Evolutionary conservation across 2,797 vertebrate species (phyloP).

Genomic region (Sebastes oblongus): DNA sequence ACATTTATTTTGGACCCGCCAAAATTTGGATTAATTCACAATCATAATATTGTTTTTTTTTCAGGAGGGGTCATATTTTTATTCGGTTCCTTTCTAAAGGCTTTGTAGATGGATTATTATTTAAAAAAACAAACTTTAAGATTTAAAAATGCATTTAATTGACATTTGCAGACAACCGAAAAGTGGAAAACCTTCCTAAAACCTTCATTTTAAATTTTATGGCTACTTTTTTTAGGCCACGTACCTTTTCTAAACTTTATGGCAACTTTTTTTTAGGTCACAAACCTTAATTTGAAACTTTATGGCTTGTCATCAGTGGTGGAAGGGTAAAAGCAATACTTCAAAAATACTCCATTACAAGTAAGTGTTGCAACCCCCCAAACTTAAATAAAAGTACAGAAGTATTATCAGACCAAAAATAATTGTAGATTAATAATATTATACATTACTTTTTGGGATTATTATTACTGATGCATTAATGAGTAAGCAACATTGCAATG

Average conservation of each 20-base stretch:
- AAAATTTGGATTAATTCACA: too few species aligned
- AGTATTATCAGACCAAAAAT: too few species aligned
- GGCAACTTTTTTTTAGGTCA: background rate
- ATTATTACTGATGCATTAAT: background rate
- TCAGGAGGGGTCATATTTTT: too few species aligned
- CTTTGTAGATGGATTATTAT: too few species aligned
- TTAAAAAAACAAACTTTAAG: too few species aligned
- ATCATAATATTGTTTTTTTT: too few species aligned
- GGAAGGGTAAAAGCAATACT: background rate
- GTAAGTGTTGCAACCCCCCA: too few species aligned
- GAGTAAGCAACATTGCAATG: background rate
- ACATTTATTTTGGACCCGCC: too few species aligned
- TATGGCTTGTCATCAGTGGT: background rate
- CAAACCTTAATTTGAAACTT: background rate
- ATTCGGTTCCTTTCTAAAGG: too few species aligned
- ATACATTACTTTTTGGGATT: background rate
- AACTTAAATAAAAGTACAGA: background rate
- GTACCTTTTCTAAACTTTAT: too few species aligned
- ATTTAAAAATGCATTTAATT: background rate
- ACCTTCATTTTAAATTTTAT: background rate
- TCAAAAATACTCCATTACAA: background rate
- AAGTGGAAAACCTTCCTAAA: too few species aligned
- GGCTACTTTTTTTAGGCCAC: background rate
- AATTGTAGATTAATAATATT: background rate
- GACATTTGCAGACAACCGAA: background rate